phyloP scores from a whole-genome alignment of 2,888 invertebrate genomes.

The Bhutanitis thaidina region DNA sequence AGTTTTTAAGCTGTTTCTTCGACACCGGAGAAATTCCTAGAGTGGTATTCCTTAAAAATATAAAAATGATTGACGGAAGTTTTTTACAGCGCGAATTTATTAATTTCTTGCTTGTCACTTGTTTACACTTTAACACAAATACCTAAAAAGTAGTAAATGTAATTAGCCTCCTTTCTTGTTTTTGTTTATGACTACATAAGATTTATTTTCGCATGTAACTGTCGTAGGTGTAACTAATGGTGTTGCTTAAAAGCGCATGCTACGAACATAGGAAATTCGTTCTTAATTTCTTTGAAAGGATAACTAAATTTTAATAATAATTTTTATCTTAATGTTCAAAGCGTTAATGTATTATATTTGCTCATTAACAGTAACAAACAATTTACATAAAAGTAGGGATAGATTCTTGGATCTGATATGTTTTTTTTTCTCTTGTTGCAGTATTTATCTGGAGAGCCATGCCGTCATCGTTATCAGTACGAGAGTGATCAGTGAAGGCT shows the following conservation, averaged over 20 bases:
- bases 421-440: slow-evolving; percentile 52
- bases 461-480: slow-evolving; percentile 57
- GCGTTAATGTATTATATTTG: neutral
- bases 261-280: neutral
- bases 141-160: neutral
- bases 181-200: neutral
- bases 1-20: no score
- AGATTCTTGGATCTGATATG: slow-evolving; percentile 25
- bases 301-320: neutral
- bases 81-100: no score
- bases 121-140: neutral
- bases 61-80: no score
- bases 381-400: neutral
- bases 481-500: slow-evolving; percentile 41
- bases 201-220: neutral
- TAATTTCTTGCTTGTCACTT: neutral
- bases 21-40: no score
- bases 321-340: slow-evolving; percentile 10
- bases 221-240: neutral
- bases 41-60: no score
- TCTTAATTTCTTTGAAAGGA: neutral
- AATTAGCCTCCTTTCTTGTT: slow-evolving; percentile 2
- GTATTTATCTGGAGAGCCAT: slow-evolving; percentile 61
- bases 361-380: slow-evolving; percentile 2
- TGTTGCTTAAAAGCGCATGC: neutral